Conservation (phyloP, 2,797 vertebrate genomes). For the Centropyge bicolor region DNA sequence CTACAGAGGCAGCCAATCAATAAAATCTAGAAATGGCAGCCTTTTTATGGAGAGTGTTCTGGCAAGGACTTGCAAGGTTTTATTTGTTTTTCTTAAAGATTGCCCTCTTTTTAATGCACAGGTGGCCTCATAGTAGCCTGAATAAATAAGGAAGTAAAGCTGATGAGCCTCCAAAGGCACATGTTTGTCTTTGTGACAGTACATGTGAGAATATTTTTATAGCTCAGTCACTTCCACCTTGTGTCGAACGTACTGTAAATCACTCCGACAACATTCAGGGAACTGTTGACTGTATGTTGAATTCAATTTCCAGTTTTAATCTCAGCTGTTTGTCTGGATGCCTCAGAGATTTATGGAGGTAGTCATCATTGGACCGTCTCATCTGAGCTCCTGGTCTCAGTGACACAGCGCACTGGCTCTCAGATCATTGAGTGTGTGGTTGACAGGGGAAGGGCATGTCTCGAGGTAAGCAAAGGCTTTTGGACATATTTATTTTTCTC, state of each 20-base stretch:
- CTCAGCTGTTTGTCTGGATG: conserved; percentile 56
- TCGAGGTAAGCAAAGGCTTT: conserved; percentile 62
- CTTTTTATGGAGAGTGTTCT: conserved; percentile 69
- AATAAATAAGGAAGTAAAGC: conserved; percentile 20
- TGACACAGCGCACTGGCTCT: conserved; percentile 63
- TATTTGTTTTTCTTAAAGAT: conserved; percentile 17
- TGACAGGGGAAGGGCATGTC: conserved; percentile 45
- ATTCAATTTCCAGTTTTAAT: conserved; percentile 43
- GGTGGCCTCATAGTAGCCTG: conserved; percentile 4
- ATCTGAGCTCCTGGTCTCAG: conserved; percentile 53
- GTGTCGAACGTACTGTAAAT: conserved; percentile 19
- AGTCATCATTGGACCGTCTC: conserved; percentile 41
- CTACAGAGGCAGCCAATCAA: conserved; percentile 79
- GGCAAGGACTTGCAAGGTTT: conserved; percentile 47
- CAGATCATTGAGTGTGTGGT: conserved; percentile 44
- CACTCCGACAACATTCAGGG: conserved; percentile 24
- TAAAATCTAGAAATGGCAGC: conserved; percentile 67
- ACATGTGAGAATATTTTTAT: conserved; percentile 7
- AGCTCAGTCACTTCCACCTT: conserved; percentile 14
- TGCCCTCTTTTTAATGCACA: conserved; percentile 27
- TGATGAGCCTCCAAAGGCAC: conserved; percentile 1
- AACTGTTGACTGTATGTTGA: conserved; percentile 30
- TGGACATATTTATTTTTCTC: conserved; percentile 81
- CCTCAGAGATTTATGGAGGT: conserved; percentile 48
- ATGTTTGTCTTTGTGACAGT: conserved; percentile 2